Evolutionary conservation across 2,888 invertebrate species (phyloP).

Genomic region (Buathra laborator): DNA sequence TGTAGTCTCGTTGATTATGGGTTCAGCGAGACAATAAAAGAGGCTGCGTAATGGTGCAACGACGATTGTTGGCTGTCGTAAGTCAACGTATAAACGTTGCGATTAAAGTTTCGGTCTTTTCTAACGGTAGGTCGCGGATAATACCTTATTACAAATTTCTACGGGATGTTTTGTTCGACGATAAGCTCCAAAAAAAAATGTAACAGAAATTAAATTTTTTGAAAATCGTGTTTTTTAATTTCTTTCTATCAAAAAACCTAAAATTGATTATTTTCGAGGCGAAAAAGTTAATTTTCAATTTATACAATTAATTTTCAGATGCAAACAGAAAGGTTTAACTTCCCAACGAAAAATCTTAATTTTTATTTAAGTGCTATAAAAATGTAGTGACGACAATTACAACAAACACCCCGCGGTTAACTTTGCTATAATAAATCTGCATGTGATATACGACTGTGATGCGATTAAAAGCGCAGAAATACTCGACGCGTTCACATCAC

Average conservation of each 20-base stretch:
- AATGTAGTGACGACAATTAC: neutral
- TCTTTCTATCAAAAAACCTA: no score
- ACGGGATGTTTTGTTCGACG: no score
- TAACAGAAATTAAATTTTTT: no score
- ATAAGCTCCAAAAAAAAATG: no score
- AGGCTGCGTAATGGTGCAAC: constrained; percentile 23
- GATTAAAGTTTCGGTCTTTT: constrained; percentile 50
- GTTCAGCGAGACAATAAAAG: constrained; percentile 42
- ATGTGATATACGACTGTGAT: constrained; percentile 49
- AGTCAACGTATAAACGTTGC: constrained; percentile 3
- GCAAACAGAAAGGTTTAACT: neutral
- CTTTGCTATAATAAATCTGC: neutral
- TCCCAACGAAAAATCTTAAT: neutral
- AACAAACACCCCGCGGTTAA: neutral
- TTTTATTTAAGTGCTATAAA: neutral
- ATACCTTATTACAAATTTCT: neutral
- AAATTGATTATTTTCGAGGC: no score
- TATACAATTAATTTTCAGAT: neutral
- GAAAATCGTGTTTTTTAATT: no score
- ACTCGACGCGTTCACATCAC: constrained; percentile 7
- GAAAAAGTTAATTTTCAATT: neutral
- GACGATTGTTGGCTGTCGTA: neutral
- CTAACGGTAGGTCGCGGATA: constrained; percentile 52
- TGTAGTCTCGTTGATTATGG: constrained; percentile 25
- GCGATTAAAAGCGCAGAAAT: constrained; percentile 44